Evolutionary conservation across 2,888 invertebrate genomes (phyloP).

Genomic region (Stegana nigrithorax): DNA sequence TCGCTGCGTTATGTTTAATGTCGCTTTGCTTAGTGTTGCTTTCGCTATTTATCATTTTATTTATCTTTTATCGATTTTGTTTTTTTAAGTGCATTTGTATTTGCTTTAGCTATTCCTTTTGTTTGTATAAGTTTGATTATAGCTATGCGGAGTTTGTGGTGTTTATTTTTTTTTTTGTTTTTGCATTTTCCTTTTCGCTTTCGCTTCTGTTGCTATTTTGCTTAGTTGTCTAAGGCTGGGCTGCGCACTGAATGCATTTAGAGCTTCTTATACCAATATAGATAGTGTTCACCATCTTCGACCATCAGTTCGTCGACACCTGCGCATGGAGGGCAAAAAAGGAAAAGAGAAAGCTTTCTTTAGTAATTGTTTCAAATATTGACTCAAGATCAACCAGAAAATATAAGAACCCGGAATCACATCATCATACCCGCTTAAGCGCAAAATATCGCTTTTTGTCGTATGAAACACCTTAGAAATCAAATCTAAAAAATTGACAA

Average conservation of each 20-base stretch:
- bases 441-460: too few species aligned
- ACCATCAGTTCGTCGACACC: constrained; percentile 89
- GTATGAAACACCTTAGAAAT: too few species aligned
- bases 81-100: constrained; percentile 36
- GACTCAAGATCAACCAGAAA: too few species aligned
- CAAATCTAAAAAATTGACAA: too few species aligned
- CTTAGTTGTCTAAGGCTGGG: constrained; percentile 17
- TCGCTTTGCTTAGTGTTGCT: constrained; percentile 27
- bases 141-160: constrained; percentile 21
- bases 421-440: too few species aligned
- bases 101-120: constrained; percentile 26
- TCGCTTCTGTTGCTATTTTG: constrained; percentile 23
- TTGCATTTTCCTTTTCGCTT: constrained; percentile 22
- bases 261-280: constrained; percentile 94
- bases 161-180: constrained; percentile 14
- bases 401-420: too few species aligned
- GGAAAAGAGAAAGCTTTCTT: not conserved
- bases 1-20: constrained; percentile 29
- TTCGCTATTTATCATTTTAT: too few species aligned
- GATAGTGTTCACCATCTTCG: constrained; percentile 88
- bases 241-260: constrained; percentile 69
- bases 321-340: constrained; percentile 28
- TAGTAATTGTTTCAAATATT: not conserved
- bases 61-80: constrained; percentile 18
- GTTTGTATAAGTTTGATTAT: constrained; percentile 11